Evolutionary conservation across 37 sponge, comb jelly and placozoan species (phyloP), one percentile per base, ranked within the genome.

Genomic region (Sycon ciliatum): DNA sequence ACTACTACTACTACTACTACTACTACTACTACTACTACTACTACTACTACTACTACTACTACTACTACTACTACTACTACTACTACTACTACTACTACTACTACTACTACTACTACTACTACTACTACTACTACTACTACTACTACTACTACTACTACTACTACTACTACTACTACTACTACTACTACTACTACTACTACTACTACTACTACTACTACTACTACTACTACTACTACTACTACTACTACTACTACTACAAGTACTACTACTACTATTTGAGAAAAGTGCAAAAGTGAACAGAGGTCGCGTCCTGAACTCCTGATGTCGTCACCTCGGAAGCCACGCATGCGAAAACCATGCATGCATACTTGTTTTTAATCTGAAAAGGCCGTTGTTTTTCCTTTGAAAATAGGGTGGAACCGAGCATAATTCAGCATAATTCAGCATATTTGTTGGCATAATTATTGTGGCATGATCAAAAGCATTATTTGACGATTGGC

Each of bases 171-270:
- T 46, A 46, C 53, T 46, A 46, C 53, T 46, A 46, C 53, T 46
- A 46, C 53, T 46, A 46, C 53, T 46, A 46, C 53, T 46, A 46
- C 53, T 46, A 46, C 53, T 46, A 46, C 53, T 46, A 46, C 53
- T 46, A 46, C 53, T 46, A 46, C 53, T 46, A 46, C 53, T 46
- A 46, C 53, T 46, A 46, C 53, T 46, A 46, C 53, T 46, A 46
- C 53, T 46, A 46, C 53, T 46, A 46, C 53, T 46, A 46, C 53
- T 46, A 46, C 53, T 46, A 46, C 53, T 46, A 46, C 53, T 46
- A 46, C 53, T 46, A 46, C 53, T 46, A 46, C 53, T 46, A 46
- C 53, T 46, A 46, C 53, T 46, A 46, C 53, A n/a, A n/a, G n/a
- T n/a, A n/a, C n/a, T n/a, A n/a, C n/a, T n/a, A n/a, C n/a, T n/a